A percentile compares a stretch with the other conserved stretches of the same genome.
phyloP scores from a whole-genome alignment of 1,140 invertebrate species.

The Zaprionus ornatus region DNA sequence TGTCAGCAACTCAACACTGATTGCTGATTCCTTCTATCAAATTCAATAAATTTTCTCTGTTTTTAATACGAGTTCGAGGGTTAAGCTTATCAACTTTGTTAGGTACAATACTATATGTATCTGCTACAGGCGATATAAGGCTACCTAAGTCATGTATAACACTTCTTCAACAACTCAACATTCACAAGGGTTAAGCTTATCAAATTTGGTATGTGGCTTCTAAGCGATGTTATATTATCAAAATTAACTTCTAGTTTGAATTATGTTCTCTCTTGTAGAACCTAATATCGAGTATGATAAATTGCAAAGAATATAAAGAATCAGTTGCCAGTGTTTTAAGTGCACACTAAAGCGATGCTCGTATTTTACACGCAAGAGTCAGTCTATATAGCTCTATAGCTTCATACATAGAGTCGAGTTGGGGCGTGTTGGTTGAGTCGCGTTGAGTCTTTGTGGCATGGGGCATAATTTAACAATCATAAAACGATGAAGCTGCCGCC shows the following conservation, averaged over 20 bases:
- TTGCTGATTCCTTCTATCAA: not conserved
- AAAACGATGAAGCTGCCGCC: constrained; percentile 25
- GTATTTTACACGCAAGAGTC: not conserved
- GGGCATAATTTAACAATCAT: constrained; percentile 18
- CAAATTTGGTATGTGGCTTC: not conserved
- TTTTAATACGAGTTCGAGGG: no score
- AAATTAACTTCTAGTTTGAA: not conserved
- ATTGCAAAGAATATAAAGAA: not conserved
- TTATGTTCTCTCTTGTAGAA: not conserved
- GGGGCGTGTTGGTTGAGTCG: not conserved
- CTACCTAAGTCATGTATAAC: no score
- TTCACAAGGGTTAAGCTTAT: not conserved
- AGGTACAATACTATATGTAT: no score
- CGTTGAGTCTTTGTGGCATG: constrained; percentile 7
- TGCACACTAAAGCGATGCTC: not conserved
- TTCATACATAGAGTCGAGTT: not conserved
- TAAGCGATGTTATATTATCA: not conserved
- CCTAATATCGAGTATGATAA: not conserved
- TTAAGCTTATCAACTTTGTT: not conserved
- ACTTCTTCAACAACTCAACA: no score
- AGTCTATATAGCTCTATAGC: not conserved
- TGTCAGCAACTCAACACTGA: not conserved
- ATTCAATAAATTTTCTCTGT: not conserved
- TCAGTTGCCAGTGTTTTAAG: not conserved
- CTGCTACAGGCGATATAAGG: no score